Evolutionary conservation across 2,797 vertebrate species (phyloP), one percentile per base, ranked within the genome.

Genomic region (Acanthurus lineatus): DNA sequence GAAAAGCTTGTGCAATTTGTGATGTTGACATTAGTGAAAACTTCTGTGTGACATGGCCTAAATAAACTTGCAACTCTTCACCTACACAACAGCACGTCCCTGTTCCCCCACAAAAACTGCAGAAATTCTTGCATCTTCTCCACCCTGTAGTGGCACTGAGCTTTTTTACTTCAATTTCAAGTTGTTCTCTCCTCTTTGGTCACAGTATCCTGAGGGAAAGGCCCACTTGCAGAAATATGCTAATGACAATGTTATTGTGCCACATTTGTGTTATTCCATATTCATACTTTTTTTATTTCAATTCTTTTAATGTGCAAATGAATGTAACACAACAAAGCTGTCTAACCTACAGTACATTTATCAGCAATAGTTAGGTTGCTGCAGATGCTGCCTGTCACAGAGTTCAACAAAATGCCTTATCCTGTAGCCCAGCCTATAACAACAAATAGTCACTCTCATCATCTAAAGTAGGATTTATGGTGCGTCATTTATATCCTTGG

Each of bases 261-360:
- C 20, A 11, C 69, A 76, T 77, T 81, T 80, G 65, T 79, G 71
- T 82, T 85, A 68, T 77, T 89, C 79, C 82, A 88, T 87, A 88
- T 90, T 87, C 77, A 88, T 86, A 65, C 60, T 58, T 79, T 83
- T 83, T 51, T 77, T 82, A 58, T 28, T 28, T 28, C 19, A 48
- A 77, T 79, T 76, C 69, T 71, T 90, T 92, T 91, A 81, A 91
- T 82, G 88, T 91, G 88, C 76, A 89, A 91, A 92, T 91, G 67
- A 88, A 84, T 52, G 75, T 69, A 77, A 40, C 81, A 59, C 28
- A 40, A 73, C 57, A 82, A 65, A 76, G 64, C 56, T 25, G 58
- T 49, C 52, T 61, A 61, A 84, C 76, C 82, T 81, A 49, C 66
- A 64, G 53, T 10, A 40, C 54, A 65, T 53, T n/a, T 38, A 15